Percentiles rank a stretch among this genome's conserved stretches.
These are phyloP conservation scores for Panthera leo DNA, from an alignment of 2,113 vertebrate genomes.

Conservation along the genomic window DNA sequence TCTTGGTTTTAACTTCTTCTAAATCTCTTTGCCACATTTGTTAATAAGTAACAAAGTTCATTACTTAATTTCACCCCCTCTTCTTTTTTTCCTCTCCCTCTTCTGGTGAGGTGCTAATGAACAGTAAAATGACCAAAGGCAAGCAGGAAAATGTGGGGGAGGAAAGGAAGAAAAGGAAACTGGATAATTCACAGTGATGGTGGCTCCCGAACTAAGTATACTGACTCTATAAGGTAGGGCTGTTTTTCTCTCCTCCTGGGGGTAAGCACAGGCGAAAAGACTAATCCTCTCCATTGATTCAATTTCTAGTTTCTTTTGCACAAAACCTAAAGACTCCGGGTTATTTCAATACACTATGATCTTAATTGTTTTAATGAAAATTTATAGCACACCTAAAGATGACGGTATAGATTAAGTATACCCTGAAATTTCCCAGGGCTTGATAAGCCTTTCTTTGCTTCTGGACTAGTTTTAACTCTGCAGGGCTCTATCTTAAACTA, in stretches of 20 bases:
- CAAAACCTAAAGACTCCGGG: slow-evolving; percentile 27
- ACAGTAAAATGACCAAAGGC: slow-evolving; percentile 17
- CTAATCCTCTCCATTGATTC: background rate
- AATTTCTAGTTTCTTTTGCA: background rate
- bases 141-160: background rate
- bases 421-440: slow-evolving; percentile 61
- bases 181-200: background rate
- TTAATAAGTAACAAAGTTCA: background rate
- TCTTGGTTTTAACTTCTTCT: background rate
- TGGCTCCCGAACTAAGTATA: background rate
- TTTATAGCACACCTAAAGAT: slow-evolving; percentile 52
- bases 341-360: slow-evolving; percentile 45
- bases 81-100: background rate
- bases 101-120: slow-evolving; percentile 13
- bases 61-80: background rate
- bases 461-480: slow-evolving; percentile 75
- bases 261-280: background rate
- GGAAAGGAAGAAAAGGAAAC: background rate
- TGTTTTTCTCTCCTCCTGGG: background rate
- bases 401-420: slow-evolving; percentile 59
- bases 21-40: slow-evolving; percentile 32
- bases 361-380: slow-evolving; percentile 69
- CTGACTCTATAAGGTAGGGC: background rate
- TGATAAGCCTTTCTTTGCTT: slow-evolving; percentile 64
- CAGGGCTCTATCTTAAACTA: slow-evolving; percentile 69